phyloP scores from a whole-genome alignment of 2,797 vertebrate genomes.

The Sciaenops ocellatus region DNA sequence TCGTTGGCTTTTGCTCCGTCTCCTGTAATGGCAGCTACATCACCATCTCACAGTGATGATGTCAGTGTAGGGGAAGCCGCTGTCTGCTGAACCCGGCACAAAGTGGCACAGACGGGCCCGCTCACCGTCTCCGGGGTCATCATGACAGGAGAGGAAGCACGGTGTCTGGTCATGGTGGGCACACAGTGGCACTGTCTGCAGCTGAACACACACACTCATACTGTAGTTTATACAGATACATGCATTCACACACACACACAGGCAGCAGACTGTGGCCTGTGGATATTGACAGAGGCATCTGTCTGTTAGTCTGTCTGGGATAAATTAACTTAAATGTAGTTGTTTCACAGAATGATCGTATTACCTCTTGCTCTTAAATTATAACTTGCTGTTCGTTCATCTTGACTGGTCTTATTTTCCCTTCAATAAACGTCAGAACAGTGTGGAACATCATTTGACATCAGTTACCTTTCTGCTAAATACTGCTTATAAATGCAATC shows the following conservation, averaged over 20 bases:
- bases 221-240: slow-evolving; percentile 7
- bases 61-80: slow-evolving; percentile 63
- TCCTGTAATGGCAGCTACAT: slow-evolving; percentile 38
- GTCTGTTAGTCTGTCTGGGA: slow-evolving; percentile 14
- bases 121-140: slow-evolving; percentile 53
- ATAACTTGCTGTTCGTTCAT: neutral
- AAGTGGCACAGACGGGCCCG: slow-evolving; percentile 71
- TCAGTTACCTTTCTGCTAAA: slow-evolving; percentile 25
- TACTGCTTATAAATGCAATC: slow-evolving; percentile 10
- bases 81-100: slow-evolving; percentile 66
- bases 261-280: slow-evolving; percentile 24
- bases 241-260: slow-evolving; percentile 29
- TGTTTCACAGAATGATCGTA: neutral
- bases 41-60: slow-evolving; percentile 69
- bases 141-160: slow-evolving; percentile 69
- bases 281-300: slow-evolving; percentile 7
- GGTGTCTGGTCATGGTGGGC: slow-evolving; percentile 63
- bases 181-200: slow-evolving; percentile 67
- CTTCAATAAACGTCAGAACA: slow-evolving; percentile 1
- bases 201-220: slow-evolving; percentile 40
- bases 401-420: slow-evolving; percentile 39
- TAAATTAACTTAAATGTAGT: slow-evolving; percentile 6
- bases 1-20: slow-evolving; percentile 11
- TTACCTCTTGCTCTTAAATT: neutral
- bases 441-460: neutral